Conservation (phyloP, 2,888 invertebrate species). For the Agrypnus murinus region DNA sequence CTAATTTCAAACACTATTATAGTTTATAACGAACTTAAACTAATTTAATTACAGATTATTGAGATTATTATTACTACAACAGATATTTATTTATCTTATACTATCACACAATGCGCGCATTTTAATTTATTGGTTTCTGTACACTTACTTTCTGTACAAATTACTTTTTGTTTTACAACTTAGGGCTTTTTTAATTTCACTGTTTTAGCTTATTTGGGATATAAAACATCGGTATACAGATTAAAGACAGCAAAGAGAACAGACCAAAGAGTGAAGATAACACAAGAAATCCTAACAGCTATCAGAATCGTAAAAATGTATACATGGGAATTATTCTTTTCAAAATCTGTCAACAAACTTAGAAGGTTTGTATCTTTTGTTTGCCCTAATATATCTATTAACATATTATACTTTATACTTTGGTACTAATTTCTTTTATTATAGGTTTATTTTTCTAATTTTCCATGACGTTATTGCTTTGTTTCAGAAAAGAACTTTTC, state of each 20-base stretch:
- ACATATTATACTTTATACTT: no score
- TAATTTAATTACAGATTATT: no score
- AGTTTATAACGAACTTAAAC: no score
- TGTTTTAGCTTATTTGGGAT: slow-evolving; percentile 74
- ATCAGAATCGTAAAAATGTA: slow-evolving; percentile 87
- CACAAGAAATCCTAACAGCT: slow-evolving; percentile 92
- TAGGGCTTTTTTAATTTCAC: no score
- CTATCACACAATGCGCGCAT: no score
- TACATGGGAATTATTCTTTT: slow-evolving; percentile 79
- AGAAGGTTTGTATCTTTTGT: slow-evolving; percentile 82
- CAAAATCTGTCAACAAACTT: slow-evolving; percentile 80
- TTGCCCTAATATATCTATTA: no score
- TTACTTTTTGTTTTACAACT: no score
- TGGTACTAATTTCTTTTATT: neutral
- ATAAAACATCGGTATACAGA: slow-evolving; percentile 49
- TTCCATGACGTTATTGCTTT: neutral
- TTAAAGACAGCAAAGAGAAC: slow-evolving; percentile 73
- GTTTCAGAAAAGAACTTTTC: slow-evolving; percentile 79
- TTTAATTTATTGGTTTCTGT: no score
- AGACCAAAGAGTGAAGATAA: slow-evolving; percentile 88
- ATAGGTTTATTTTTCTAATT: neutral
- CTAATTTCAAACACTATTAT: no score
- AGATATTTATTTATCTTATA: no score
- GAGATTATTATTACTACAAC: no score
- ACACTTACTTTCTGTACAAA: no score